Percentiles rank a stretch among this genome's conserved stretches.
These are phyloP conservation scores for Falco novaeseelandiae DNA, from an alignment of 2,797 vertebrate species.

Conservation along the genomic window DNA sequence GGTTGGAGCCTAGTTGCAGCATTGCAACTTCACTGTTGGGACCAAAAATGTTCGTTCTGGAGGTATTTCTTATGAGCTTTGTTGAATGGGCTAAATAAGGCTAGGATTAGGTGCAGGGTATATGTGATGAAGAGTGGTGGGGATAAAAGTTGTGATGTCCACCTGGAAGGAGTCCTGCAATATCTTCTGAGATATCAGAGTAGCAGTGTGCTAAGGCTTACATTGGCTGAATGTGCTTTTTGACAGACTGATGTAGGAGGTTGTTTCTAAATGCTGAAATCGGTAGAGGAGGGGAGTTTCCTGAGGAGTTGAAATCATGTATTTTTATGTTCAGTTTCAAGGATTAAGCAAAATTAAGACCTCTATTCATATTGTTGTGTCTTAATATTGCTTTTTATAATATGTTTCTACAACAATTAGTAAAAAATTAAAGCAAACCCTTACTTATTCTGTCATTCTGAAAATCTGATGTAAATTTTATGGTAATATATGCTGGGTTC, in stretches of 20 bases:
- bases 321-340: not conserved
- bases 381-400: not conserved
- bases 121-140: not conserved
- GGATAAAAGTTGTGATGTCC: not conserved
- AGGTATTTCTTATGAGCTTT: not conserved
- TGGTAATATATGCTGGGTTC: not conserved
- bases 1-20: not conserved
- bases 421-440: conserved; percentile 4
- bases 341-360: not conserved
- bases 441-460: not conserved
- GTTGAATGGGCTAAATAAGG: not conserved
- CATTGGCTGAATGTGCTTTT: not conserved
- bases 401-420: not conserved
- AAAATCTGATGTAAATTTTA: not conserved
- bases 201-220: not conserved
- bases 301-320: not conserved
- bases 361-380: not conserved
- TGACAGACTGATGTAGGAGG: not conserved
- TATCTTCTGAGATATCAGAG: not conserved
- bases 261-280: not conserved
- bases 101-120: not conserved
- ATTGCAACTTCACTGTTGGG: fast-evolving
- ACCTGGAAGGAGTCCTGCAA: not conserved
- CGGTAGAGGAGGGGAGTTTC: not conserved
- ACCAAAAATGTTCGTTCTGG: not conserved